Base-by-base conservation (phyloP, 1,140 invertebrate genomes). In the Diabrotica virgifera region DNA sequence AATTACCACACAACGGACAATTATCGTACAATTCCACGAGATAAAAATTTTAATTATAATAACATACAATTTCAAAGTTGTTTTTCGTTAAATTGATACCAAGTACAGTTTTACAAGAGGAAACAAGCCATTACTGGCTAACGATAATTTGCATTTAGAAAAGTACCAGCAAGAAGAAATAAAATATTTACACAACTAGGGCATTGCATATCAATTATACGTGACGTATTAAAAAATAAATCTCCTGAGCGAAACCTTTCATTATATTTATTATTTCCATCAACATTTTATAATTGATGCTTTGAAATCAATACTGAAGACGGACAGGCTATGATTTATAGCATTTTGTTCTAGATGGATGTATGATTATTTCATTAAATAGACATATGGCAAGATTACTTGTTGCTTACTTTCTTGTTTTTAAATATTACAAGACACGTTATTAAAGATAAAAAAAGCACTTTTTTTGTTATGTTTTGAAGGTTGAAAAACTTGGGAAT, bases 141-240 rank as follows among this genome's bases (percentile, higher is more conserved):
- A 46, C 40, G 40, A 46, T 46, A 46, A 46, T 46, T 46, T 46
- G n/a, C n/a, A 46, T 10, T 46, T 10, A n/a, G n/a, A 46, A 46
- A 46, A 46, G 40, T 10, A 46, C 24, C 4, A 24, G 24, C 24
- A 24, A 24, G 24, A 24, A 10, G n/a, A 46, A 46, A 46, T 46
- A 46, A 46, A 46, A 46, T 46, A 46, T 46, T 46, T 46, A 46
- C 40, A 46, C 40, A 46, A 46, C 40, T 46, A n/a, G 40, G 40
- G 40, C 40, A 46, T 46, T 46, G 40, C 40, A 46, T 46, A 46
- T 46, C 40, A 8, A 46, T 46, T 46, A 46, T 46, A 46, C 40
- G 40, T 46, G 40, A 46, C n/a, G 40, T 46, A 46, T 46, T 46
- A 46, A 46, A 24, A 46, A 46, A 46, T 46, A 46, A 46, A 46